Evolutionary conservation across 2,888 invertebrate genomes (phyloP).

Genomic region (Drosophila anceps): DNA sequence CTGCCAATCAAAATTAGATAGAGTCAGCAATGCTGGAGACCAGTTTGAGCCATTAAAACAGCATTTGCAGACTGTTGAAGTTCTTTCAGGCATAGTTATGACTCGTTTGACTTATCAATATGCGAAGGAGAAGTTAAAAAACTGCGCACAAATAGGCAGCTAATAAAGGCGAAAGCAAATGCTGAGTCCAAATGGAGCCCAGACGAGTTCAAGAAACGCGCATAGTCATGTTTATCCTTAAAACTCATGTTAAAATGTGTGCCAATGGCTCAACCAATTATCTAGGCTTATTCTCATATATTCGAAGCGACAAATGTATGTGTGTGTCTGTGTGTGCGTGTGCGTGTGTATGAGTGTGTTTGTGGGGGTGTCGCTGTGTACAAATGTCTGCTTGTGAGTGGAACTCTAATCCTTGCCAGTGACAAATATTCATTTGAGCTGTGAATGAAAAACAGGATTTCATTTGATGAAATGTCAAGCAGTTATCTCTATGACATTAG

Average conservation of each 20-base stretch:
- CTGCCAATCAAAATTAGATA: neutral
- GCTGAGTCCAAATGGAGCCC: slow-evolving; percentile 11
- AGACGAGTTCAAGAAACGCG: slow-evolving; percentile 14
- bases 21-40: neutral
- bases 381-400: slow-evolving; percentile 28
- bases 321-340: neutral
- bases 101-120: slow-evolving; percentile 11
- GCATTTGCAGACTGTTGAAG: neutral
- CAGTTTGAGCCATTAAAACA: neutral
- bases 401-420: slow-evolving; percentile 54
- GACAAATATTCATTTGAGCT: slow-evolving; percentile 35
- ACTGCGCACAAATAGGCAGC: neutral
- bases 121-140: neutral
- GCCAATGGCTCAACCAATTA: slow-evolving; percentile 49
- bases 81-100: neutral
- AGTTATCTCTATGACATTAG: slow-evolving; percentile 22
- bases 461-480: slow-evolving; percentile 61
- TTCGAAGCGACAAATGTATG: neutral
- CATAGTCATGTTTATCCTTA: slow-evolving; percentile 22
- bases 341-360: slow-evolving; percentile 13
- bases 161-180: slow-evolving; percentile 5
- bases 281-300: slow-evolving; percentile 32
- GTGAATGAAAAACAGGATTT: slow-evolving; percentile 51
- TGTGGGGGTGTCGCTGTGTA: slow-evolving; percentile 6
- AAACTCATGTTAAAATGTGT: slow-evolving; percentile 26